Conservation (phyloP, 2,113 vertebrate species). For the Ranitomeya imitator region DNA sequence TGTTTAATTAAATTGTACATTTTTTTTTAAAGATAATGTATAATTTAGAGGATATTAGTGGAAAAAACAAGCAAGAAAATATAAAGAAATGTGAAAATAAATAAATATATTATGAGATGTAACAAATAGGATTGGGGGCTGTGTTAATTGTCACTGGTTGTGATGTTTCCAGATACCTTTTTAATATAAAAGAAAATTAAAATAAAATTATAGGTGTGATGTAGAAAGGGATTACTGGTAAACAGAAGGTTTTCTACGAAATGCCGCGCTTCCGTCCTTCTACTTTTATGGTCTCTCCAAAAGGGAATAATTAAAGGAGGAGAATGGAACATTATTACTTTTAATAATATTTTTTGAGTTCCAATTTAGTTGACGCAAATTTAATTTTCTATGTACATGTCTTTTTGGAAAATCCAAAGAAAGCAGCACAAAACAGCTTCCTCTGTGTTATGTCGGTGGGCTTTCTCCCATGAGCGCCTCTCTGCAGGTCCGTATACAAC, state of each 20-base stretch:
- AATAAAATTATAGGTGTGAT: background rate
- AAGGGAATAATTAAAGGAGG: background rate
- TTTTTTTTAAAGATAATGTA: background rate
- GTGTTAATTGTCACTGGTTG: background rate
- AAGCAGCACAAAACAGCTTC: too few relatives aligned
- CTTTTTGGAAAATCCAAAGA: too few relatives aligned
- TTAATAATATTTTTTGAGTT: background rate
- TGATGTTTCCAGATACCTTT: background rate
- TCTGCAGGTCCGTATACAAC: too few relatives aligned
- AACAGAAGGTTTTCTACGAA: background rate
- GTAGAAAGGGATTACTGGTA: background rate
- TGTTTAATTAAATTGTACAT: conserved; percentile 5
- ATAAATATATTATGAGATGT: background rate
- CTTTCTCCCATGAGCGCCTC: too few relatives aligned
- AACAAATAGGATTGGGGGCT: too few relatives aligned
- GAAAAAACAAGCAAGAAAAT: too few relatives aligned
- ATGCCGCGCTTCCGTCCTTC: background rate
- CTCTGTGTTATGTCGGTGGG: too few relatives aligned
- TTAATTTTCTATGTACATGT: too few relatives aligned
- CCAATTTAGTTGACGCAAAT: too few relatives aligned
- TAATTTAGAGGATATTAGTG: too few relatives aligned
- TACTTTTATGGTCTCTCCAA: background rate
- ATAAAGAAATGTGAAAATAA: background rate
- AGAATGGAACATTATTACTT: background rate
- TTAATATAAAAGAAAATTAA: background rate